Percentiles rank a stretch among this genome's conserved stretches.
phyloP scores from a whole-genome alignment of 2,113 vertebrate species.

The Anseranas semipalmata region DNA sequence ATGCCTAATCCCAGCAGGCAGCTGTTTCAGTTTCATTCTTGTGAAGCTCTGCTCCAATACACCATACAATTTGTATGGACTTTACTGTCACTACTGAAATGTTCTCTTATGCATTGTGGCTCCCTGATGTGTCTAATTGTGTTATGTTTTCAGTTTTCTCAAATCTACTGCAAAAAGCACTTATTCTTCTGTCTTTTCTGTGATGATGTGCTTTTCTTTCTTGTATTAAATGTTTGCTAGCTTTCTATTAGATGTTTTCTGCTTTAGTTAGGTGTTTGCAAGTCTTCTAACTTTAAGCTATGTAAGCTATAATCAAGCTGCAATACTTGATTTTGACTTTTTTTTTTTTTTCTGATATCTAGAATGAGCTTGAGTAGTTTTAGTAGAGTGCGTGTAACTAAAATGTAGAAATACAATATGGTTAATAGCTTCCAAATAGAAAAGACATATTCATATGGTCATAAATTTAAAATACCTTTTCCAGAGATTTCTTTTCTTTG shows the following conservation, averaged over 20 bases:
- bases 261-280: constrained; percentile 69
- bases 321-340: not conserved
- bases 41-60: not conserved
- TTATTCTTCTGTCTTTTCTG: constrained; percentile 63
- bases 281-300: constrained; percentile 48
- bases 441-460: not conserved
- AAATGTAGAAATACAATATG: not conserved
- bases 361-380: constrained; percentile 27
- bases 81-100: constrained; percentile 47
- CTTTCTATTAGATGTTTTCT: constrained; percentile 68
- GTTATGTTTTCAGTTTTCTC: constrained; percentile 67
- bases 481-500: not conserved
- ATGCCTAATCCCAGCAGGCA: constrained; percentile 31
- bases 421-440: not conserved
- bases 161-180: constrained; percentile 65
- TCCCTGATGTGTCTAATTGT: constrained; percentile 72
- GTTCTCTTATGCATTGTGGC: constrained; percentile 46
- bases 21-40: constrained; percentile 40
- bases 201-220: constrained; percentile 46
- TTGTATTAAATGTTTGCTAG: constrained; percentile 58
- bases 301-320: constrained; percentile 30
- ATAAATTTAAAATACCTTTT: not conserved
- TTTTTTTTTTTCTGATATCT: constrained; percentile 26
- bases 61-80: constrained; percentile 28
- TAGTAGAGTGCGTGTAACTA: not conserved